Percentiles rank a stretch among this genome's conserved stretches.
Evolutionary conservation across 2,888 invertebrate species (phyloP).

Genomic region (Dasysyrphus tricinctus): DNA sequence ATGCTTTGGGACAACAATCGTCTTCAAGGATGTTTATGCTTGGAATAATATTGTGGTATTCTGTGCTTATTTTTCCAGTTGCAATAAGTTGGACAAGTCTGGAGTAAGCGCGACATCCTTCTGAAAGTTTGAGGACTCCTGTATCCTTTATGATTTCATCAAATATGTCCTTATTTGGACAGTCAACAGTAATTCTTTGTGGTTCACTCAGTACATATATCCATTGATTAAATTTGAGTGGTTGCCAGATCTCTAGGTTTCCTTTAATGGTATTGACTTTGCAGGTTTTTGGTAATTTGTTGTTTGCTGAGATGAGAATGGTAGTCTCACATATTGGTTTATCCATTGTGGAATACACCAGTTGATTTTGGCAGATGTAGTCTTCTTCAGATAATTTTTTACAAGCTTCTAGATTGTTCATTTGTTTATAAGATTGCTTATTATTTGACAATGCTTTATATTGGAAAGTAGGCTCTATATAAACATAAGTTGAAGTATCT

Average conservation of each 20-base stretch:
- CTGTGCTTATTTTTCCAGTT: conserved; percentile 4
- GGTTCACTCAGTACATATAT: conserved; percentile 26
- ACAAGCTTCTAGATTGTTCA: neutral
- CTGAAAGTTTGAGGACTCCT: neutral
- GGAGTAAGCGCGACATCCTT: neutral
- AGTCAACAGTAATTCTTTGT: conserved; percentile 16
- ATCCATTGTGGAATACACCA: conserved; percentile 17
- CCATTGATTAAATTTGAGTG: conserved; percentile 20
- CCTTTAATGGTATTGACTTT: conserved; percentile 10
- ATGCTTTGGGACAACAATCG: conserved; percentile 1
- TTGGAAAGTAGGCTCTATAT: neutral
- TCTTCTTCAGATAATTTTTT: conserved; percentile 19
- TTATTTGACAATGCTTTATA: conserved; percentile 13
- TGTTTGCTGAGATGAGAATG: conserved; percentile 3
- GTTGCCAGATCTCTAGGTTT: conserved; percentile 8
- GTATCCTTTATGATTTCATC: conserved; percentile 25
- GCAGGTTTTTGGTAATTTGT: conserved; percentile 13
- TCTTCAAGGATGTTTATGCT: conserved; percentile 3
- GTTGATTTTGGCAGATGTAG: conserved; percentile 7
- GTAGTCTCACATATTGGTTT: conserved; percentile 3
- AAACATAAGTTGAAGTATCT: conserved; percentile 20
- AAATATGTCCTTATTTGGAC: conserved; percentile 11
- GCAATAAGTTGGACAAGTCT: conserved; percentile 5
- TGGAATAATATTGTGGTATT: neutral
- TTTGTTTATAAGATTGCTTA: neutral